These are phyloP conservation scores for Monodelphis domestica DNA, from an alignment of 2,797 vertebrate genomes.

Conservation along the genomic window DNA sequence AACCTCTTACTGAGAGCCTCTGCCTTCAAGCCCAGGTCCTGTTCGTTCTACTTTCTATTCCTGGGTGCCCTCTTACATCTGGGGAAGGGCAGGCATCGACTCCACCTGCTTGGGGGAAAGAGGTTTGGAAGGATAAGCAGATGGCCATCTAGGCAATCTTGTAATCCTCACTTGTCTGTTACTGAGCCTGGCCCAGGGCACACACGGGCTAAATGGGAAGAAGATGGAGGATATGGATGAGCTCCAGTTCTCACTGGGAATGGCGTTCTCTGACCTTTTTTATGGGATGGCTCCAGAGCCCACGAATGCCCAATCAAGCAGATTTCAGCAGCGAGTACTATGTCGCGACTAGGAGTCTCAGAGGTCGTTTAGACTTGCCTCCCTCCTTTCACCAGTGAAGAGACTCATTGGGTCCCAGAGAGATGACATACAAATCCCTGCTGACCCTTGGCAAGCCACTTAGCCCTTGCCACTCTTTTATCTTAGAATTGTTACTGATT, in stretches of 20 bases:
- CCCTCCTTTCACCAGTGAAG: not conserved
- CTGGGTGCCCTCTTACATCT: not conserved
- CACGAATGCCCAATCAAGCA: not conserved
- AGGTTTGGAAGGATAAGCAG: not conserved
- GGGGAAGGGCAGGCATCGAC: not conserved
- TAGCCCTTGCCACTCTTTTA: too few relatives aligned
- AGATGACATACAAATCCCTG: not conserved
- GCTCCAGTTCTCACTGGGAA: not conserved
- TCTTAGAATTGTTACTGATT: too few relatives aligned
- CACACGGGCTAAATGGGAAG: not conserved
- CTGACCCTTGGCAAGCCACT: too few relatives aligned
- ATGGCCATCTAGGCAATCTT: not conserved
- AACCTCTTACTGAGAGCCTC: not conserved
- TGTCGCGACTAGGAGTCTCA: not conserved
- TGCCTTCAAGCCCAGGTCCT: not conserved
- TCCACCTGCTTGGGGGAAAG: not conserved
- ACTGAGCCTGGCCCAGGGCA: not conserved
- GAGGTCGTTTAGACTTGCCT: not conserved
- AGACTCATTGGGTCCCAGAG: not conserved
- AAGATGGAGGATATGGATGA: not conserved
- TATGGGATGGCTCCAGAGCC: not conserved
- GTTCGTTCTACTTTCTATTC: not conserved
- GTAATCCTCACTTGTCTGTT: not conserved
- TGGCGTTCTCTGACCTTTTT: not conserved
- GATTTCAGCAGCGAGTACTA: not conserved